A percentile compares a stretch with the other conserved stretches of the same genome.
Conservation (phyloP, 2,113 vertebrate species). For the Gymnocephalus cernua region DNA sequence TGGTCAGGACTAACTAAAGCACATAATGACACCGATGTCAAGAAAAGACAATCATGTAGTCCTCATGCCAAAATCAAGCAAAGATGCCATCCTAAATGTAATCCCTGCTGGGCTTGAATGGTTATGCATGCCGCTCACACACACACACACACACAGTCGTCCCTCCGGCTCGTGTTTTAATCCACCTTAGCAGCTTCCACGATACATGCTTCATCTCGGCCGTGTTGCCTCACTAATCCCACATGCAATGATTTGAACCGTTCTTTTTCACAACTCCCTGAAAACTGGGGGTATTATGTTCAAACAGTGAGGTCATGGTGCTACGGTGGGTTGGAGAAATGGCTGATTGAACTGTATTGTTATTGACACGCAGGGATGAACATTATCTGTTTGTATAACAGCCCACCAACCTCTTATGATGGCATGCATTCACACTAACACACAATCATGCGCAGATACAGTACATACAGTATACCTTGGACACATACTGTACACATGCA, state of each 20-base stretch:
- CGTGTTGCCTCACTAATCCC: constrained; percentile 26
- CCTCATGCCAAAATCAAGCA: constrained; percentile 68
- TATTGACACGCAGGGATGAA: constrained; percentile 26
- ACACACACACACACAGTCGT: neutral
- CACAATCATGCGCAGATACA: constrained; percentile 44
- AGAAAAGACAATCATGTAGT: constrained; percentile 60
- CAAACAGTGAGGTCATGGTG: constrained; percentile 59
- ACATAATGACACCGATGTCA: constrained; percentile 60
- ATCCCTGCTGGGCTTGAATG: constrained; percentile 33
- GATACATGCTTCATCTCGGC: constrained; percentile 33
- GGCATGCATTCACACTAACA: constrained; percentile 58
- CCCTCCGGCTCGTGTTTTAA: constrained; percentile 10
- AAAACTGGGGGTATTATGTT: constrained; percentile 8
- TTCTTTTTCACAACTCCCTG: constrained; percentile 4
- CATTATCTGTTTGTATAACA: constrained; percentile 16
- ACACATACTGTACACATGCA: constrained; percentile 38
- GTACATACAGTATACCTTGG: constrained; percentile 12
- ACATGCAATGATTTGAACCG: neutral
- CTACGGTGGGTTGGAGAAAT: constrained; percentile 33
- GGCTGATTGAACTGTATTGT: constrained; percentile 36
- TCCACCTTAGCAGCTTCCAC: constrained; percentile 18
- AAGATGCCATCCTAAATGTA: constrained; percentile 35
- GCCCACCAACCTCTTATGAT: constrained; percentile 35
- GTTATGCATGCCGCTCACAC: constrained; percentile 25
- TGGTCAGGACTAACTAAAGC: constrained; percentile 57